Evolutionary conservation across 2,113 vertebrate genomes (phyloP).

Genomic region (Periophthalmus modestus): DNA sequence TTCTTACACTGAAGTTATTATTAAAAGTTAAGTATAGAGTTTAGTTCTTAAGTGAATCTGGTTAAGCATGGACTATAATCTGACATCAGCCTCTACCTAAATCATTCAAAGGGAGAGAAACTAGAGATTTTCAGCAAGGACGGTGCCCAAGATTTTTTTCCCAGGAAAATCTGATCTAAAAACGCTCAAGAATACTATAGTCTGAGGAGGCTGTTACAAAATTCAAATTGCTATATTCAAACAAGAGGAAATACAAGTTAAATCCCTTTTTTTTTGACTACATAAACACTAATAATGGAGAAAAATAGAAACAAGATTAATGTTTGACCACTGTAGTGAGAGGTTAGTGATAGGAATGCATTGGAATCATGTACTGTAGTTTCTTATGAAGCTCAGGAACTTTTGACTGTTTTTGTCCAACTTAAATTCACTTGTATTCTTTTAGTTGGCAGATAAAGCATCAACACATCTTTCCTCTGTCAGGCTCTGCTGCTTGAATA

Average conservation of each 20-base stretch:
- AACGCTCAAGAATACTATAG: neutral
- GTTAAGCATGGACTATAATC: too few relatives aligned
- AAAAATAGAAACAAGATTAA: neutral
- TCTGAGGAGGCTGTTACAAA: neutral
- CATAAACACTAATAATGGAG: too few relatives aligned
- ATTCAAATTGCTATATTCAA: neutral
- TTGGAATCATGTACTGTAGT: neutral
- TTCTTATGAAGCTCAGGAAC: neutral
- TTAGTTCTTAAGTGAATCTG: too few relatives aligned
- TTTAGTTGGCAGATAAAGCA: conserved; percentile 29
- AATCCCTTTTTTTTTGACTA: too few relatives aligned
- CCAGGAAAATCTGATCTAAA: neutral
- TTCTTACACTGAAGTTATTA: too few relatives aligned
- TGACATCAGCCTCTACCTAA: neutral
- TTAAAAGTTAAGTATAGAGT: too few relatives aligned
- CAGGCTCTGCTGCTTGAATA: conserved; percentile 24
- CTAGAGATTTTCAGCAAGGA: neutral
- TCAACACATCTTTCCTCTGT: conserved; percentile 37
- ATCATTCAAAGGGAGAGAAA: neutral
- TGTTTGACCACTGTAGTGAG: neutral
- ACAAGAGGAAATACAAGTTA: too few relatives aligned
- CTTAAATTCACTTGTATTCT: conserved; percentile 1
- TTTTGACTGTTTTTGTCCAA: neutral
- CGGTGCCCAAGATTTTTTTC: too few relatives aligned
- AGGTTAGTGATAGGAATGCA: too few relatives aligned